Percentiles rank a stretch among this genome's conserved stretches.
These are phyloP conservation scores for Pristionchus exspectatus DNA, from an alignment of 2,888 invertebrate species.

Conservation along the genomic window DNA sequence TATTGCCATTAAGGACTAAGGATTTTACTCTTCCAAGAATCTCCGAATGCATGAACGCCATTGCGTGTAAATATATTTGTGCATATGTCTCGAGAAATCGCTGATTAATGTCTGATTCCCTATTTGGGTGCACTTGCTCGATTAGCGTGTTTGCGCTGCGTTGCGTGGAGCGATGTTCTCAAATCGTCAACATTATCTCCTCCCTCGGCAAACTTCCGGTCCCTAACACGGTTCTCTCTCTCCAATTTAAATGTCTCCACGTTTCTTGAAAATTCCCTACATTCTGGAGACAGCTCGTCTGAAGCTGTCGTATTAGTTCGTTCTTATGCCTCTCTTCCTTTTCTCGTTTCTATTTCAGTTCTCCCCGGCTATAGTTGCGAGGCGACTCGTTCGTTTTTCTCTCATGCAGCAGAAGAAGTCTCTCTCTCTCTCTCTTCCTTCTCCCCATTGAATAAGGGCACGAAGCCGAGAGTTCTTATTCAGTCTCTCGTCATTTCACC, in stretches of 20 bases:
- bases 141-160: background rate
- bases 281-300: background rate
- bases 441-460: constrained; percentile 45
- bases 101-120: no score
- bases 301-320: constrained; percentile 33
- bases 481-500: background rate
- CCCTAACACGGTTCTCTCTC: background rate
- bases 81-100: no score
- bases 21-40: background rate
- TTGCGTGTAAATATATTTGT: no score
- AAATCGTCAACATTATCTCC: background rate
- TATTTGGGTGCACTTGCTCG: background rate
- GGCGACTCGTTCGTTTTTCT: background rate
- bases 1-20: background rate
- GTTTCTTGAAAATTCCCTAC: background rate
- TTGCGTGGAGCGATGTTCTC: background rate
- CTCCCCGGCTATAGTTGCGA: constrained; percentile 35
- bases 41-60: no score
- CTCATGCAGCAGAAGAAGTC: constrained; percentile 4
- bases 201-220: background rate
- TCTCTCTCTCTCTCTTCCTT: constrained; percentile 1
- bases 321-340: background rate
- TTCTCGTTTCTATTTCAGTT: background rate
- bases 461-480: constrained; percentile 22
- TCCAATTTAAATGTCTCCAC: background rate